Percentiles rank a stretch among this genome's conserved stretches.
These are phyloP conservation scores for Grantiella picta DNA, from an alignment of 2,113 vertebrate species.

Conservation along the genomic window DNA sequence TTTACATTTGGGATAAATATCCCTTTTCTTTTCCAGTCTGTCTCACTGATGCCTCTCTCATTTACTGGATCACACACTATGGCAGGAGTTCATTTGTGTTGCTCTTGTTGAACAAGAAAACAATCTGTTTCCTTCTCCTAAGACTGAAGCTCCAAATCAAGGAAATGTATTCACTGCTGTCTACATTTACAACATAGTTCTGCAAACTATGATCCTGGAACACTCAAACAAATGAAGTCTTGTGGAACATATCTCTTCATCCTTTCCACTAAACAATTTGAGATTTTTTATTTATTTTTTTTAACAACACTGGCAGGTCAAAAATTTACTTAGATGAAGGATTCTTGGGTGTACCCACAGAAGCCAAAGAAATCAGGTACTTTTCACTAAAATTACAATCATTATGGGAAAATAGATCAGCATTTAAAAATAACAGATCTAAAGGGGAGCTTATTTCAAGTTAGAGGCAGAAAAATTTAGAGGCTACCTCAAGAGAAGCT, in stretches of 20 bases:
- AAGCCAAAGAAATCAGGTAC: neutral
- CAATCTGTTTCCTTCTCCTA: neutral
- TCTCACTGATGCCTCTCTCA: neutral
- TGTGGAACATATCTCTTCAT: neutral
- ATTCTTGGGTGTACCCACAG: neutral
- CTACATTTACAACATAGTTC: neutral
- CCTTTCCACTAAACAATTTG: neutral
- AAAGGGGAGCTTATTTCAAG: neutral
- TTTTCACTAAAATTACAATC: neutral
- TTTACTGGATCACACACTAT: neutral
- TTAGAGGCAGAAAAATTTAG: neutral
- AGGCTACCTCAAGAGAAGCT: neutral
- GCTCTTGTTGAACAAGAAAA: neutral
- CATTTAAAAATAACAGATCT: neutral
- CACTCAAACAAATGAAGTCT: neutral
- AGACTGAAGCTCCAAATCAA: neutral
- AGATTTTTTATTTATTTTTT: neutral
- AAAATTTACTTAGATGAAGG: neutral
- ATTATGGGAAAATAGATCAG: neutral
- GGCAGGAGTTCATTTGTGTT: neutral
- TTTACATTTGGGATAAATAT: neutral
- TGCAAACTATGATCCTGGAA: neutral
- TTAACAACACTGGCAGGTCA: neutral
- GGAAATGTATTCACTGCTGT: neutral
- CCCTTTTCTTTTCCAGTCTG: neutral